A percentile compares a stretch with the other conserved stretches of the same genome.
phyloP scores from a whole-genome alignment of 2,888 invertebrate species.

The Sycophila texana region DNA sequence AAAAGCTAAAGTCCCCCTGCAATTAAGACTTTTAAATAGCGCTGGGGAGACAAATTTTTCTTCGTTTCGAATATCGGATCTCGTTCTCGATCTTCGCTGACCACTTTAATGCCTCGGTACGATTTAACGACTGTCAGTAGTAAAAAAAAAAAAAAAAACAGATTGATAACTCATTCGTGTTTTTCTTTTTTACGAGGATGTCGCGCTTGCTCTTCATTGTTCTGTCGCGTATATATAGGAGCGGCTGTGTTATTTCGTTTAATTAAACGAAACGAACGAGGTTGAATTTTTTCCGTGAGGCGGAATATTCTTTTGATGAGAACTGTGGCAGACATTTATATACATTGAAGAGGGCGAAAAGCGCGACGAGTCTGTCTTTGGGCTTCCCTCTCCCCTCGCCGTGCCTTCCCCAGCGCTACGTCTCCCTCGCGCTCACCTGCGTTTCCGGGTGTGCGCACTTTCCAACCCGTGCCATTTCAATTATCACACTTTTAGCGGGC shows the following conservation, averaged over 20 bases:
- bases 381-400: constrained; percentile 25
- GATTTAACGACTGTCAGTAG: neutral
- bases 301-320: constrained; percentile 24
- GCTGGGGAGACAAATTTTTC: constrained; percentile 17
- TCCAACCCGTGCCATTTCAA: constrained; percentile 64
- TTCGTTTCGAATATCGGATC: constrained; percentile 10
- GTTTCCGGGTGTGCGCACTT: constrained; percentile 35
- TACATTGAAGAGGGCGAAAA: constrained; percentile 19
- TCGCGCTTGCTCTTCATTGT: neutral
- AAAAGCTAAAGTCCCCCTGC: constrained; percentile 16
- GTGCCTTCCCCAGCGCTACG: neutral
- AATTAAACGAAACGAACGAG: no score
- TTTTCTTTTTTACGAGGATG: neutral
- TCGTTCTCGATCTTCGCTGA: neutral
- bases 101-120: neutral
- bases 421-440: constrained; percentile 13
- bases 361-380: constrained; percentile 28
- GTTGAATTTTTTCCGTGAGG: no score
- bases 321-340: constrained; percentile 38
- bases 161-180: neutral
- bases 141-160: constrained; percentile 5
- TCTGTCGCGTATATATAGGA: neutral
- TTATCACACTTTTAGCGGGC: constrained; percentile 70
- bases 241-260: no score
- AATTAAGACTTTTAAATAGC: constrained; percentile 33